Base-by-base conservation (phyloP, 2,888 invertebrate species). In the Autographa pulchrina region DNA sequence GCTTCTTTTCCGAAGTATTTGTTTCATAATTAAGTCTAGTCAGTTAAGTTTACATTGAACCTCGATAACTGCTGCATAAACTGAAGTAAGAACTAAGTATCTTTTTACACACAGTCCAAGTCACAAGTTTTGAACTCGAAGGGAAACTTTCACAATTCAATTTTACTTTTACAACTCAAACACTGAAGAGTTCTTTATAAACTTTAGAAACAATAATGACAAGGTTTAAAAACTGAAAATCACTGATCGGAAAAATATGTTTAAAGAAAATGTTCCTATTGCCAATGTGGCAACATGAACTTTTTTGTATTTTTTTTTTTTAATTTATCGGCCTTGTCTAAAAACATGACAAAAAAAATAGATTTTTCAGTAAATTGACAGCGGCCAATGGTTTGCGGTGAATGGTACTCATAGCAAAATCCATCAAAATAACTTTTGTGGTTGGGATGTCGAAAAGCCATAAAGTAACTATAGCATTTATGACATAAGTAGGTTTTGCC, bases 141-240 rank as follows among this genome's bases (percentile, higher is more conserved):
- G 14, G 13, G 20, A 56, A 56, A 25, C 20, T 31, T 31, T 56
- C 56, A 56, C 20, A 56, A 56, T 20, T 48, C 48, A 48, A 48
- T 48, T 48, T 48, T 48, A 48, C 48, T 48, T 48, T n/a, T n/a
- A n/a, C n/a, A 48, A 48, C 48, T 48, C 48, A n/a, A 48, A 48
- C 48, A 48, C n/a, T 48, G n/a, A 48, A 48, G 48, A 48, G n/a
- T 1, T 48, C n/a, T 16, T 0, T n/a, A n/a, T 6, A n/a, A 48
- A n/a, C 6, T 48, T n/a, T 48, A 48, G n/a, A 1, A 8, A 48
- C 48, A n/a, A 38, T 11, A 38, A 38, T 38, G 7, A 11, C 38
- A 38, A 38, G 38, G 38, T 38, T 38, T 38, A 2, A 38, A 11
- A 38, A 38, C 38, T 38, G 38, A 38, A 35, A 35, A 35, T 35